These are phyloP conservation scores for Sebastes oblongus DNA, from an alignment of 2,797 vertebrate species.

Conservation along the genomic window DNA sequence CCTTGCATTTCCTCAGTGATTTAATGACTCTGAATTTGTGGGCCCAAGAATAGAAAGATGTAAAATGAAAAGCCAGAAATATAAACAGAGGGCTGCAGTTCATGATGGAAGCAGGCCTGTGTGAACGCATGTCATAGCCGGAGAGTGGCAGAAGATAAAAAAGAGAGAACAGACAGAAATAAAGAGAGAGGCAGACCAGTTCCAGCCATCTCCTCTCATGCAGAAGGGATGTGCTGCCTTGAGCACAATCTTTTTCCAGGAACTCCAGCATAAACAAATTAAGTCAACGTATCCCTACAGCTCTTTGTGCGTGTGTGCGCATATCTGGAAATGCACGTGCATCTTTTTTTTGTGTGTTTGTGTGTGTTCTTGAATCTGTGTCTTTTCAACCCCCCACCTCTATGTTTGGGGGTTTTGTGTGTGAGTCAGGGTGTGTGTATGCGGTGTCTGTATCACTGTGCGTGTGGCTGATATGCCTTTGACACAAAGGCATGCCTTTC, in stretches of 20 bases:
- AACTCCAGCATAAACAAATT: conserved; percentile 69
- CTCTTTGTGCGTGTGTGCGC: conserved; percentile 26
- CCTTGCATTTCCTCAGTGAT: conserved; percentile 7
- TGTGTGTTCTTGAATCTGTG: conserved; percentile 20
- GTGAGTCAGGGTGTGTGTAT: not conserved
- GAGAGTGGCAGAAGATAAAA: conserved; percentile 1
- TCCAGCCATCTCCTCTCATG: conserved; percentile 52
- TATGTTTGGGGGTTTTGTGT: conserved; percentile 4
- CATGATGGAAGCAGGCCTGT: not conserved
- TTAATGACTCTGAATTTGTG: conserved; percentile 20
- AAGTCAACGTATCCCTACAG: conserved; percentile 64
- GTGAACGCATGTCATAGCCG: not conserved
- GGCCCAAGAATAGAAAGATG: not conserved
- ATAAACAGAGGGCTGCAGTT: conserved; percentile 4
- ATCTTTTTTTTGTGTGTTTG: not conserved
- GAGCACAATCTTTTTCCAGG: conserved; percentile 62
- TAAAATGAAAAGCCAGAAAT: conserved; percentile 4
- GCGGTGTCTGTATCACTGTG: not conserved
- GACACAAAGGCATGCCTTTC: conserved; percentile 16
- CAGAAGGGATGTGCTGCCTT: conserved; percentile 58
- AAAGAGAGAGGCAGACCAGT: conserved; percentile 12
- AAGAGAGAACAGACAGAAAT: conserved; percentile 10
- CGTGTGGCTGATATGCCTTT: conserved; percentile 24
- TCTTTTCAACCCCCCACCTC: not conserved
- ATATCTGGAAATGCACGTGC: conserved; percentile 30